Conservation (phyloP, 2,113 vertebrate genomes). For the Erythrolamprus reginae region DNA sequence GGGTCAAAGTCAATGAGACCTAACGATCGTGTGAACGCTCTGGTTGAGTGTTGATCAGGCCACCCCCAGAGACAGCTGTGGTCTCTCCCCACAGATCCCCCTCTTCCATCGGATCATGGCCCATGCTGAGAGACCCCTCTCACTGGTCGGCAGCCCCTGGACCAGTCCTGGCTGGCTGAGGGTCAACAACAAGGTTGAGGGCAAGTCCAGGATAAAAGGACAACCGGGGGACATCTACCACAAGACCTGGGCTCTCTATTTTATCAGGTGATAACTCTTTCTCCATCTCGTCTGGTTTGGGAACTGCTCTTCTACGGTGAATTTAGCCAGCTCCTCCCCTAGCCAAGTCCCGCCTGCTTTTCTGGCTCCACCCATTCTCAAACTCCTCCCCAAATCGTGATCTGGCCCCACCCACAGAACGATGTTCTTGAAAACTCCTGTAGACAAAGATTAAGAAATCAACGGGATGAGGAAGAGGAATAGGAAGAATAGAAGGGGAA, state of each 20-base stretch:
- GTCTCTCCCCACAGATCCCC: slow-evolving; percentile 76
- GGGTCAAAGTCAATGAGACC: neutral
- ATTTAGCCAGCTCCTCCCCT: neutral
- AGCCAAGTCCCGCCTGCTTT: neutral
- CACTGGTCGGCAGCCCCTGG: slow-evolving; percentile 87
- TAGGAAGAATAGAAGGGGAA: too few relatives aligned
- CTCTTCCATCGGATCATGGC: slow-evolving; percentile 74
- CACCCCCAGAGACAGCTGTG: too few relatives aligned
- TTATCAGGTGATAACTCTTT: slow-evolving; percentile 73
- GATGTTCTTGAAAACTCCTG: neutral
- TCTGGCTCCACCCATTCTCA: neutral
- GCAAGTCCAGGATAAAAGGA: slow-evolving; percentile 85
- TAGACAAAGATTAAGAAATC: neutral
- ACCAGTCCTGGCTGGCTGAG: slow-evolving; percentile 89
- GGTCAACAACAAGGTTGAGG: slow-evolving; percentile 76
- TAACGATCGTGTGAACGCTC: too few relatives aligned
- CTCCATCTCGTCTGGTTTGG: neutral
- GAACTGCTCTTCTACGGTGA: neutral
- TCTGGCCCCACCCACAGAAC: neutral
- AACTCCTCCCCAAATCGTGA: neutral
- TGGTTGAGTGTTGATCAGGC: too few relatives aligned
- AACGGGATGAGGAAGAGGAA: too few relatives aligned
- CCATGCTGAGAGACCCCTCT: slow-evolving; percentile 67
- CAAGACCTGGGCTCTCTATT: slow-evolving; percentile 90
- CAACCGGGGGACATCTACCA: slow-evolving; percentile 80